A percentile compares a stretch with the other conserved stretches of the same genome.
These are phyloP conservation scores for Ophthalmotilapia sp. DNA, from an alignment of 2,113 vertebrate genomes.

Conservation along the genomic window DNA sequence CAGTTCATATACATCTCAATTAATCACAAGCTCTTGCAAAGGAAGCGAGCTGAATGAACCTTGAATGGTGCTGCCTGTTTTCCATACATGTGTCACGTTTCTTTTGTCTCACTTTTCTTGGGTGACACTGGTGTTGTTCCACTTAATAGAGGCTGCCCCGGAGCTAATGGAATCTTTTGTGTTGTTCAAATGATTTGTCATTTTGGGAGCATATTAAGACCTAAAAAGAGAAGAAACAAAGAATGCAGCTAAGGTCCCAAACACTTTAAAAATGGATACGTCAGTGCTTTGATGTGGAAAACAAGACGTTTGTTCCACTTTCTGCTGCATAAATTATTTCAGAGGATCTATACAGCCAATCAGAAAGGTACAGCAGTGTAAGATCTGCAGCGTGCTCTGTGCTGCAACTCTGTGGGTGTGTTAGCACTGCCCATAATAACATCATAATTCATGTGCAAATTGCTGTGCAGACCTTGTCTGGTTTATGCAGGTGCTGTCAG, in stretches of 20 bases:
- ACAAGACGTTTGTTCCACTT: background rate
- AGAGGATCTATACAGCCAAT: background rate
- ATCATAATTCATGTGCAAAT: background rate
- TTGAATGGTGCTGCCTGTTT: background rate
- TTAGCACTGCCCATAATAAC: background rate
- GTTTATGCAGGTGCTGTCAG: too few relatives aligned
- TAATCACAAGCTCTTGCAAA: conserved; percentile 24
- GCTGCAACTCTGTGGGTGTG: background rate
- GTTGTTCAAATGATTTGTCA: background rate
- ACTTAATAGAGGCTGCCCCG: background rate
- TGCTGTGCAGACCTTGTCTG: background rate
- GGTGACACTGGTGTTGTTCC: background rate
- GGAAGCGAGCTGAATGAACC: background rate
- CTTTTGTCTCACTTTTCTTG: background rate
- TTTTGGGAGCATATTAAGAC: background rate
- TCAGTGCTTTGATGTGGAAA: conserved; percentile 18
- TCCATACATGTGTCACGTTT: background rate
- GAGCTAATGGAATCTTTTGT: conserved; percentile 4
- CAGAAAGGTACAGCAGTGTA: background rate
- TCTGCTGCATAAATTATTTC: background rate
- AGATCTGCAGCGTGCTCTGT: background rate
- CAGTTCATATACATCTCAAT: conserved; percentile 27
- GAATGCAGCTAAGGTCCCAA: background rate
- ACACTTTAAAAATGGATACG: background rate
- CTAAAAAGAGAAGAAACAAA: background rate